These are phyloP conservation scores for Sylvietta virens DNA, from an alignment of 2,113 vertebrate species.

Conservation along the genomic window DNA sequence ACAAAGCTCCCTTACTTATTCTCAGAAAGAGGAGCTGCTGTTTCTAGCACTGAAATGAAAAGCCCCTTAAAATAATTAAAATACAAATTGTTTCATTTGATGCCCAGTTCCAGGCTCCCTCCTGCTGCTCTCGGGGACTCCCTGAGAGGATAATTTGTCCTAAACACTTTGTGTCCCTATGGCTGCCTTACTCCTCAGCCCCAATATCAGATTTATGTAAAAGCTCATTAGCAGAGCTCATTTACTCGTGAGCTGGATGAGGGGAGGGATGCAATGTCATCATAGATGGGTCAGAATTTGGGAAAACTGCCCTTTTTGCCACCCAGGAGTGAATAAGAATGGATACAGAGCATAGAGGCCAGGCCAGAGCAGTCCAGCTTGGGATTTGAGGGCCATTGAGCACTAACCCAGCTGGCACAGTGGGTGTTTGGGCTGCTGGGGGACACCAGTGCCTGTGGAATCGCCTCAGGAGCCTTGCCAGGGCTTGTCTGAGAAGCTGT, in stretches of 20 bases:
- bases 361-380: not conserved
- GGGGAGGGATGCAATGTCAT: accelerated
- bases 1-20: not conserved
- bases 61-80: not conserved
- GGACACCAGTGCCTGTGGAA: not conserved
- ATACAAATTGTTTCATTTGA: not conserved
- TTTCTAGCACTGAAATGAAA: not conserved
- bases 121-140: not conserved
- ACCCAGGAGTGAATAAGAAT: not conserved
- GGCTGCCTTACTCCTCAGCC: not conserved
- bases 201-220: not conserved
- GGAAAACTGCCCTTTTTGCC: not conserved
- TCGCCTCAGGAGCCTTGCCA: not conserved
- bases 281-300: not conserved
- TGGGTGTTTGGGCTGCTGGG: not conserved
- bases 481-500: not conserved
- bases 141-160: not conserved
- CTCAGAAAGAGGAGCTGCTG: not conserved
- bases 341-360: accelerated
- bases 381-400: not conserved
- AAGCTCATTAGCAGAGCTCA: not conserved
- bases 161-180: not conserved
- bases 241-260: not conserved
- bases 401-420: not conserved
- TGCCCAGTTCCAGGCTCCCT: not conserved